Evolutionary conservation across 2,797 vertebrate species (phyloP).

Genomic region (Moxostoma hubbsi): DNA sequence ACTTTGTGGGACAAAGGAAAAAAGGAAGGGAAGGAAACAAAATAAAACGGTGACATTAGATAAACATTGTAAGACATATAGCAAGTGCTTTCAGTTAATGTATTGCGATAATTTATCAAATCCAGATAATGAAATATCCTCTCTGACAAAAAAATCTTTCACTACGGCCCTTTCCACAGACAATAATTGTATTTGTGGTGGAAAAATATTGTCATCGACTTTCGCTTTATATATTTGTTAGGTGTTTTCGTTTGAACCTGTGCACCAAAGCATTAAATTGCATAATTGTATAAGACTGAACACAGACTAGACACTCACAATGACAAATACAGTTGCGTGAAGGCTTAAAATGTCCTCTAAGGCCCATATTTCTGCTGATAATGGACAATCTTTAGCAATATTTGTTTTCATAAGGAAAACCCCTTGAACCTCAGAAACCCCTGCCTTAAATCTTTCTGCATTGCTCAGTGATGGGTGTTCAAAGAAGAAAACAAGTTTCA

Average conservation of each 20-base stretch:
- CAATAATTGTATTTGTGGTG: constrained; percentile 51
- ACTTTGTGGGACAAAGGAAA: constrained; percentile 62
- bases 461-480: constrained; percentile 15
- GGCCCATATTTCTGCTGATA: constrained; percentile 11
- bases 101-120: constrained; percentile 62
- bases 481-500: constrained; percentile 3
- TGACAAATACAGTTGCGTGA: constrained; percentile 34
- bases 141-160: constrained; percentile 50
- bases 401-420: constrained; percentile 25
- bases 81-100: constrained; percentile 65
- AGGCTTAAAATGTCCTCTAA: constrained; percentile 33
- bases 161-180: constrained; percentile 7
- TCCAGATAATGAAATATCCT: constrained; percentile 42
- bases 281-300: constrained; percentile 48
- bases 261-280: constrained; percentile 48
- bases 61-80: constrained; percentile 67
- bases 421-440: constrained; percentile 5
- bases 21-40: constrained; percentile 60
- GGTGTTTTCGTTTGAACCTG: constrained; percentile 34
- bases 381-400: constrained; percentile 18
- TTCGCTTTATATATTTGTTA: constrained; percentile 24
- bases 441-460: background rate
- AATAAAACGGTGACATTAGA: constrained; percentile 66
- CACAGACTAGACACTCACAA: constrained; percentile 34
- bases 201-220: constrained; percentile 16